Evolutionary conservation across 1,140 invertebrate species (phyloP).

Genomic region (Lepidurus apus): DNA sequence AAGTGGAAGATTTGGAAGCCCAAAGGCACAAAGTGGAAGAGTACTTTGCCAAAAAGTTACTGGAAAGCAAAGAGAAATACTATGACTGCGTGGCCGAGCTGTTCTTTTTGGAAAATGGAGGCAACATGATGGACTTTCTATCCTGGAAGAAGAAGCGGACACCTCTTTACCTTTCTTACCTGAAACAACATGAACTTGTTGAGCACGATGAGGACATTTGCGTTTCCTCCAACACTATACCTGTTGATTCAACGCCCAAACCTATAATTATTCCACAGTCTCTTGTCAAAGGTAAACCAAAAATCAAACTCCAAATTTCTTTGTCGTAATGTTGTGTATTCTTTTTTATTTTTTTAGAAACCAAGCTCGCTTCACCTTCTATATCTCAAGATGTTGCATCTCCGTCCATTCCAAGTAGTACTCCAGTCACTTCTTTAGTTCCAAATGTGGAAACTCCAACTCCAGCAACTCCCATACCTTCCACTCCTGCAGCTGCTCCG

Average conservation of each 20-base stretch:
- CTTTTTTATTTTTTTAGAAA: neutral
- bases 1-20: slow-evolving; percentile 5
- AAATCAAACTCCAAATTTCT: neutral
- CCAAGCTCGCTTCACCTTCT: neutral
- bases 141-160: slow-evolving; percentile 72
- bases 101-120: slow-evolving; percentile 75
- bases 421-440: neutral
- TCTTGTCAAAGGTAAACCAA: neutral
- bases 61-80: slow-evolving; percentile 54
- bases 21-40: slow-evolving; percentile 4
- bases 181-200: slow-evolving; percentile 36
- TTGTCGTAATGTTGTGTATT: too few relatives aligned
- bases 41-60: slow-evolving; percentile 36
- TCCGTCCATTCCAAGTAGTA: slow-evolving; percentile 10
- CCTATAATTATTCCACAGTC: slow-evolving; percentile 16
- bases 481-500: neutral
- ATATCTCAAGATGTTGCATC: slow-evolving; percentile 4
- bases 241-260: neutral
- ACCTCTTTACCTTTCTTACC: slow-evolving; percentile 63
- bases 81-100: slow-evolving; percentile 73
- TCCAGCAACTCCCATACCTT: neutral
- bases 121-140: slow-evolving; percentile 80
- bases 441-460: neutral
- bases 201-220: neutral
- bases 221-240: neutral